Conservation (phyloP, 2,888 invertebrate species). For the Noctua janthina region DNA sequence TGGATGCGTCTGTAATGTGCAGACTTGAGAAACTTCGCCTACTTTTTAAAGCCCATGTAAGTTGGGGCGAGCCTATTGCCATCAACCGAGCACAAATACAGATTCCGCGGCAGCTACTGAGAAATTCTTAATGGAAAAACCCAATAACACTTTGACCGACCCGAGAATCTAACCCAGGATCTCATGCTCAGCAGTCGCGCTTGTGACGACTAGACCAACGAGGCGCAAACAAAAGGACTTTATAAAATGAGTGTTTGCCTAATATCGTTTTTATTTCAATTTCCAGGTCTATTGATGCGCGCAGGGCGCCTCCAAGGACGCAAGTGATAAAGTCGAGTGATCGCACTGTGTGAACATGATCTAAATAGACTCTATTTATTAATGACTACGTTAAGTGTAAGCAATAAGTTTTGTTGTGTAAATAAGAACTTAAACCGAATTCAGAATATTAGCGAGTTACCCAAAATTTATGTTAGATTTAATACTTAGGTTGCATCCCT, state of each 20-base stretch:
- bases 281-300: constrained; percentile 82
- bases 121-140: not conserved
- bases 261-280: constrained; percentile 41
- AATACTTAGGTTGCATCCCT: constrained; percentile 14
- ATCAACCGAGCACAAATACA: too few species aligned
- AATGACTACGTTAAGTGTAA: constrained; percentile 69
- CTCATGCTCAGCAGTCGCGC: not conserved
- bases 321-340: constrained; percentile 80
- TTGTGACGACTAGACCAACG: not conserved
- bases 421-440: constrained; percentile 73
- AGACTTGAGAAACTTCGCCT: not conserved
- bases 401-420: constrained; percentile 73
- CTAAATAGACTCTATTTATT: constrained; percentile 83
- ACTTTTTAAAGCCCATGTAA: too few species aligned
- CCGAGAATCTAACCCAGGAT: not conserved
- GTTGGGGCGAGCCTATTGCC: too few species aligned
- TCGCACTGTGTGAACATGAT: constrained; percentile 72
- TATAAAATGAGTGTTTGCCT: not conserved
- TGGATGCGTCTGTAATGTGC: not conserved
- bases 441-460: constrained; percentile 73
- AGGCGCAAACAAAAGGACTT: too few species aligned
- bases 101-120: too few species aligned
- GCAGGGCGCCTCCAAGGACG: constrained; percentile 68
- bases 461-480: constrained; percentile 65
- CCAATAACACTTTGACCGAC: not conserved